Conservation (phyloP, 2,888 invertebrate genomes). For the Teinopalpus imperialis region DNA sequence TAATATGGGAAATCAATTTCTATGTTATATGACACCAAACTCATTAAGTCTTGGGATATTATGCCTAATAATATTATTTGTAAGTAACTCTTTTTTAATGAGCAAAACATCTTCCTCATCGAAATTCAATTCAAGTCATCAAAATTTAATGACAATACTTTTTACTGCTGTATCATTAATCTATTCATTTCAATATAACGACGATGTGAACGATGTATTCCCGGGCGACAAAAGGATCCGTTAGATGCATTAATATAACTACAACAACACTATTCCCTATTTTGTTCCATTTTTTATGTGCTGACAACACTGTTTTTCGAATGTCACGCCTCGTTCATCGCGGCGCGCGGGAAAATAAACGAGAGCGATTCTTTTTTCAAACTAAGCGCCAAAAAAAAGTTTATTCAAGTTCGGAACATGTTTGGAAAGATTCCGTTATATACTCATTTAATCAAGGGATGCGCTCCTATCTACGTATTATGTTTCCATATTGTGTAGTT, state of each 20-base stretch:
- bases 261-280: slow-evolving; percentile 67
- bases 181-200: slow-evolving; percentile 44
- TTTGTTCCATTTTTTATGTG: slow-evolving; percentile 56
- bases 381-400: slow-evolving; percentile 59
- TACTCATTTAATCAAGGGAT: slow-evolving; percentile 62
- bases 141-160: slow-evolving; percentile 45
- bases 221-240: slow-evolving; percentile 62
- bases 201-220: slow-evolving; percentile 58
- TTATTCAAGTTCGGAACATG: slow-evolving; percentile 59
- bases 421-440: slow-evolving; percentile 64
- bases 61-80: too few species aligned
- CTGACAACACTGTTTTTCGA: slow-evolving; percentile 72
- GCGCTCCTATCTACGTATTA: slow-evolving; percentile 46
- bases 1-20: too few species aligned
- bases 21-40: too few species aligned
- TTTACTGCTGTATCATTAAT: slow-evolving; percentile 43
- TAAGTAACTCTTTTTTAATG: too few species aligned
- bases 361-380: slow-evolving; percentile 57
- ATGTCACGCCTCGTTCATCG: slow-evolving; percentile 80
- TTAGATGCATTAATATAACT: slow-evolving; percentile 75
- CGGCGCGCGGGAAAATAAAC: slow-evolving; percentile 68
- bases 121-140: not conserved
- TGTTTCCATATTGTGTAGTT: slow-evolving; percentile 36
- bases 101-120: too few species aligned
- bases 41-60: too few species aligned